phyloP scores from a whole-genome alignment of 1,140 invertebrate species.

The Melipona quadrifasciata region DNA sequence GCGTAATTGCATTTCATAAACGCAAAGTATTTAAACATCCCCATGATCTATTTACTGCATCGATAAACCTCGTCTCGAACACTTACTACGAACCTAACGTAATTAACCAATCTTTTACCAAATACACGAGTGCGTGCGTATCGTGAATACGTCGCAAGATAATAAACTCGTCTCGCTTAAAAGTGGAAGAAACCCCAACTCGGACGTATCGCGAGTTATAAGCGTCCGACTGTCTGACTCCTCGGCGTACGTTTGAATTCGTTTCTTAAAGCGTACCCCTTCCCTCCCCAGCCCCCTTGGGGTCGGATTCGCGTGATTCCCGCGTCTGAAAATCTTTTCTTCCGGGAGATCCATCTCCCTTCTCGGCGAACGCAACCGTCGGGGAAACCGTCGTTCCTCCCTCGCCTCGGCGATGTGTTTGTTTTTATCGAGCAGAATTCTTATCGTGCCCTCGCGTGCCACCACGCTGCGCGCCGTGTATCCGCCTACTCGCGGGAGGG shows the following conservation, averaged over 20 bases:
- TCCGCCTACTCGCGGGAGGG: conserved; percentile 24
- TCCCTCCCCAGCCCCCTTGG: neutral
- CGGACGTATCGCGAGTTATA: conserved; percentile 43
- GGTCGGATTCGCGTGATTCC: conserved; percentile 14
- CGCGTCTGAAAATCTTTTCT: conserved; percentile 39
- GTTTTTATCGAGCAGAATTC: conserved; percentile 67
- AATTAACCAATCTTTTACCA: too few species aligned
- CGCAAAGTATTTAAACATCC: too few species aligned
- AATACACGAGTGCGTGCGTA: too few species aligned
- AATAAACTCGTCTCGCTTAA: conserved; percentile 50
- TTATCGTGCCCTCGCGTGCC: conserved; percentile 64
- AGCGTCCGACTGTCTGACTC: neutral
- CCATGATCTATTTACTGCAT: too few species aligned
- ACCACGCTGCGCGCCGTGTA: conserved; percentile 28
- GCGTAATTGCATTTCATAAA: too few species aligned
- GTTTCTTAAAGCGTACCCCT: conserved; percentile 18
- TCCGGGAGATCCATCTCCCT: conserved; percentile 28
- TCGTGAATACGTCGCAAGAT: neutral
- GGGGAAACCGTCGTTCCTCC: too few species aligned
- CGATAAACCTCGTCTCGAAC: too few species aligned
- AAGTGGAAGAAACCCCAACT: conserved; percentile 3
- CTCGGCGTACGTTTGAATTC: conserved; percentile 54
- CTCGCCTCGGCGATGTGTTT: conserved; percentile 57
- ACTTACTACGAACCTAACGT: too few species aligned
- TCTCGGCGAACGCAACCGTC: neutral